phyloP scores from a whole-genome alignment of 2,797 vertebrate species.

The Mormyrops boulengeri region DNA sequence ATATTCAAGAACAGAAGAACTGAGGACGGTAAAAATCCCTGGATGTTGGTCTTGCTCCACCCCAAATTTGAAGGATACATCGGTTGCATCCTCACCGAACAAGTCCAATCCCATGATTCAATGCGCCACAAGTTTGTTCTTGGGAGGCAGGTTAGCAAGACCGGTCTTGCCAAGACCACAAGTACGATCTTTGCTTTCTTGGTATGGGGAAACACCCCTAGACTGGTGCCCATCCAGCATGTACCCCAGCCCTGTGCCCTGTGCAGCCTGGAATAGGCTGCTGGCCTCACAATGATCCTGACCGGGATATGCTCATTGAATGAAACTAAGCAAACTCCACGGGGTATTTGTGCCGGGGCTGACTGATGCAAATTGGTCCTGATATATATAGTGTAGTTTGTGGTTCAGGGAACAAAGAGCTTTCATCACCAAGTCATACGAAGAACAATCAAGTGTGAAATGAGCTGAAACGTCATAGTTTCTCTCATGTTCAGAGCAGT shows the following conservation, averaged over 20 bases:
- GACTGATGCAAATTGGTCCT: background rate
- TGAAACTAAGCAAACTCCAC: background rate
- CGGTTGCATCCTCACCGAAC: background rate
- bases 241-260: background rate
- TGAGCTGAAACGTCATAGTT: background rate
- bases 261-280: background rate
- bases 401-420: background rate
- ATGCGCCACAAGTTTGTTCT: background rate
- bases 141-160: background rate
- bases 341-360: background rate
- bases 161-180: background rate
- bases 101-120: background rate
- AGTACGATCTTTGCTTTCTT: background rate
- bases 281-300: background rate
- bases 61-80: background rate
- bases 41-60: background rate
- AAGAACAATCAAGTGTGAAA: background rate
- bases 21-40: background rate
- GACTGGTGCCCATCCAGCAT: background rate
- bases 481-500: background rate
- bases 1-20: background rate
- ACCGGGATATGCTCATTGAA: background rate
- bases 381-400: background rate
- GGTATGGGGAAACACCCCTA: background rate
- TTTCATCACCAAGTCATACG: background rate